Conservation (phyloP, 2,888 invertebrate genomes). For the Ectobius pallidus region DNA sequence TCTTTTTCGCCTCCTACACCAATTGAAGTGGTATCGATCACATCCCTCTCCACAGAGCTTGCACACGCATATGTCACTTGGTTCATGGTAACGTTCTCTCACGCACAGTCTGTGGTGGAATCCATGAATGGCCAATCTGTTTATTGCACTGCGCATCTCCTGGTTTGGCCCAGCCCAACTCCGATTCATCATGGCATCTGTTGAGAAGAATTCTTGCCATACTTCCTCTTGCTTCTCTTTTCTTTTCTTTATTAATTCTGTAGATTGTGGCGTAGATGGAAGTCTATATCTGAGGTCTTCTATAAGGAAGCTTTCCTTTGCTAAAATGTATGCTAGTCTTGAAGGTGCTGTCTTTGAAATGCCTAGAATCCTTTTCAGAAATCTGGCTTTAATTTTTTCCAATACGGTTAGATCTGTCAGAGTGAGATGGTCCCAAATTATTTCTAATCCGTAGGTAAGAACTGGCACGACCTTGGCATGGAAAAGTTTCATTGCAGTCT, state of each 20-base stretch:
- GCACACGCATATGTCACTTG: neutral
- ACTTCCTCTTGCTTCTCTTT: neutral
- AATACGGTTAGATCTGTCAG: neutral
- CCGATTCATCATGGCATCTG: neutral
- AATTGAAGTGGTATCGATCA: neutral
- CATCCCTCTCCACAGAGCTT: no score
- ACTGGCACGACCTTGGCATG: neutral
- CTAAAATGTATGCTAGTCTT: neutral
- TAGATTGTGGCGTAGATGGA: neutral
- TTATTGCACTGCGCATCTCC: conserved; percentile 2
- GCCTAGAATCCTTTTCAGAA: neutral
- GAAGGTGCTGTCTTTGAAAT: neutral
- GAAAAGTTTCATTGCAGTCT: neutral
- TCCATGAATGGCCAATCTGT: neutral
- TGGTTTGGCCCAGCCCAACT: conserved; percentile 1
- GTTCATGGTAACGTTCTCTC: neutral
- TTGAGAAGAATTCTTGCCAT: neutral
- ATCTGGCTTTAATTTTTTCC: neutral
- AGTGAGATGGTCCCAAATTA: no score
- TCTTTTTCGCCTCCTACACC: no score
- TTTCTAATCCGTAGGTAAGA: no score
- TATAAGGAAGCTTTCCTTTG: neutral
- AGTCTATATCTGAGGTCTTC: neutral
- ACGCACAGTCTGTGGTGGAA: neutral
- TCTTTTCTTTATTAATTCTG: neutral